Base-by-base conservation (phyloP, 2,113 vertebrate genomes). In the Ciconia maguari region DNA sequence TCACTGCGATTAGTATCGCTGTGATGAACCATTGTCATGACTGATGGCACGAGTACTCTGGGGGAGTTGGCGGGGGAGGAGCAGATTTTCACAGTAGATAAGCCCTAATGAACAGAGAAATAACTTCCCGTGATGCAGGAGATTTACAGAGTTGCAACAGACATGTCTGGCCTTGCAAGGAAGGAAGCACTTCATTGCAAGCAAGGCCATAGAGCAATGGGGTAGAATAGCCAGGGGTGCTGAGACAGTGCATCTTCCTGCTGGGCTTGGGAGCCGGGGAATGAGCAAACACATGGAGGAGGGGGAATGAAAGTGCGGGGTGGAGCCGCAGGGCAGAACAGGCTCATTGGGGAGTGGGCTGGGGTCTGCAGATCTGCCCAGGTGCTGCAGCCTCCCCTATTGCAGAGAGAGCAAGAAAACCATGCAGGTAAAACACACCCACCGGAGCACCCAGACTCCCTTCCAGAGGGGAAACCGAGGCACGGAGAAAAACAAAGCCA, bases 51-150 rank as follows among this genome's bases (percentile, higher is more conserved):
- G 1, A 11, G 69, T 48, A 12, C 55, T 64, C 79, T 13, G 44
- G 55, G 79, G 70, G 49, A 86, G 19, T 10, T 16, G 4, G 41
- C 4, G 2, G 15, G 16, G 10, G 11, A 24, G 38, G 46, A 69
- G 72, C 65, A 29, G 49, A 72, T 71, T 92, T 65, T 91, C 89
- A 84, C 90, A 75, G 83, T 74, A 54, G 29, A 91, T 76, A 61
- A 94, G 25, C 36, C 44, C 83, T 87, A 84, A 94, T 78, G 90
- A 92, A 49, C 55, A 42, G 38, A 82, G 51, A 87, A 96, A 78
- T 84, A 62, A 82, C 46, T 90, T n/a, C 42, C 60, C 4, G 0
- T 13, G 27, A 72, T 57, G 60, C 7, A 3, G 34, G 68, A 57
- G 46, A 21, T 75, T 21, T 14, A 30, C 71, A n/a, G 66, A 60